Percentiles rank a stretch among this genome's conserved stretches.
Evolutionary conservation across 2,797 vertebrate species (phyloP).

Genomic region (Leptodactylus fallax): DNA sequence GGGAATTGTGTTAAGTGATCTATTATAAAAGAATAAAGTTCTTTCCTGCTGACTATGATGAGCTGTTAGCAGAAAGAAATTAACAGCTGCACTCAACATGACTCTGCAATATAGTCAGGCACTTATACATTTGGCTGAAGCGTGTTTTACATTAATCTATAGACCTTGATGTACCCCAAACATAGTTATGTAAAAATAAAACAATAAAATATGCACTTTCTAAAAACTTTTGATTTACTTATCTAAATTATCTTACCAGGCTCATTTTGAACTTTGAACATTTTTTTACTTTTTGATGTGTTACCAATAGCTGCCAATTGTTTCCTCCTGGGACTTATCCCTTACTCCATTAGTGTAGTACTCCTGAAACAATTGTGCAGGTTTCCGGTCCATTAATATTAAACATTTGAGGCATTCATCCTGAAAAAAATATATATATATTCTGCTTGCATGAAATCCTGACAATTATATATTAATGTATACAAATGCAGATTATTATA

Average conservation of each 20-base stretch:
- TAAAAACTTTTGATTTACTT: neutral
- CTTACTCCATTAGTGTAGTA: neutral
- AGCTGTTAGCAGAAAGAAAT: constrained; percentile 55
- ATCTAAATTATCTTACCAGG: neutral
- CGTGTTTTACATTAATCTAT: constrained; percentile 47
- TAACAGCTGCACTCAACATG: constrained; percentile 47
- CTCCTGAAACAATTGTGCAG: neutral
- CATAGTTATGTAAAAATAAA: constrained; percentile 28
- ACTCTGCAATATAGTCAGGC: constrained; percentile 25
- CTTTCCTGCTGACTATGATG: constrained; percentile 29
- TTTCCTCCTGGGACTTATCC: neutral
- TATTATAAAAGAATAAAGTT: constrained; percentile 48
- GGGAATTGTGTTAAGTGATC: constrained; percentile 51
- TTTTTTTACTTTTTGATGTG: neutral
- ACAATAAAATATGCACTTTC: constrained; percentile 17
- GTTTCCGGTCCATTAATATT: constrained; percentile 40
- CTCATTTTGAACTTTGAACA: neutral
- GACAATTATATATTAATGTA: constrained; percentile 14
- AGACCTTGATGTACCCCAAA: constrained; percentile 36
- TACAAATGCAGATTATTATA: constrained; percentile 24
- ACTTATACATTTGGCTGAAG: constrained; percentile 47
- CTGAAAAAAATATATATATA: neutral
- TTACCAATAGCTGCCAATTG: constrained; percentile 16
- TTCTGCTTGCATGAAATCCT: neutral
- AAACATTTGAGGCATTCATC: constrained; percentile 27